These are phyloP conservation scores for Allophyes oxyacanthae DNA, from an alignment of 2,888 invertebrate species.

Conservation along the genomic window DNA sequence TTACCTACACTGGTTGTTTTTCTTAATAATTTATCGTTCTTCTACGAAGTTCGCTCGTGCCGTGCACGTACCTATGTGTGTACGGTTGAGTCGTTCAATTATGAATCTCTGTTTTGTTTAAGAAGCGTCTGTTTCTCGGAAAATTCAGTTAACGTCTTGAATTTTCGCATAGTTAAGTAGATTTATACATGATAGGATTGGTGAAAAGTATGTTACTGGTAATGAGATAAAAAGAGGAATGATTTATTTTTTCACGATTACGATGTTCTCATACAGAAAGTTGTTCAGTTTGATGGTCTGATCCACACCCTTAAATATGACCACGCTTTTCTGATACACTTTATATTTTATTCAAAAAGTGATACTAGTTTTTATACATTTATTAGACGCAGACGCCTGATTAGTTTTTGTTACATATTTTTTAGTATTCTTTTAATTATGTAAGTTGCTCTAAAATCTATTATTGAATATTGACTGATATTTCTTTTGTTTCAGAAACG, in stretches of 20 bases:
- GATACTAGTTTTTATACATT: too few species aligned
- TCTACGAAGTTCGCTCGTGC: conserved; percentile 48
- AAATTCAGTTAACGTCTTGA: conserved; percentile 19
- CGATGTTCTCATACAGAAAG: too few species aligned
- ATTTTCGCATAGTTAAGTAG: conserved; percentile 19
- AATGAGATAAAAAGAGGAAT: conserved; percentile 3
- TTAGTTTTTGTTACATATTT: too few species aligned
- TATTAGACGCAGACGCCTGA: too few species aligned
- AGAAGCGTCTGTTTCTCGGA: conserved; percentile 28
- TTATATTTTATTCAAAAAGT: not conserved
- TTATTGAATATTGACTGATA: too few species aligned
- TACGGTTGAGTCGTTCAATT: conserved; percentile 49
- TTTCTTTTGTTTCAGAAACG: too few species aligned
- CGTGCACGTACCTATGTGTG: conserved; percentile 25
- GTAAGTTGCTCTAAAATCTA: too few species aligned
- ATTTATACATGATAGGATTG: conserved; percentile 15
- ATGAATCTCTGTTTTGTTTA: conserved; percentile 47
- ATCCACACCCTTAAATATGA: too few species aligned
- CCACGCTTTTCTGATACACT: too few species aligned
- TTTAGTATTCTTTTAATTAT: too few species aligned
- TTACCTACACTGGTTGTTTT: conserved; percentile 56
- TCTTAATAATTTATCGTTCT: conserved; percentile 58
- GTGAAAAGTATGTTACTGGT: conserved; percentile 4
- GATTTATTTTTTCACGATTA: too few species aligned
- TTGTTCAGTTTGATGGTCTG: too few species aligned